phyloP scores from a whole-genome alignment of 2,888 invertebrate species.

The Homarus gammarus region DNA sequence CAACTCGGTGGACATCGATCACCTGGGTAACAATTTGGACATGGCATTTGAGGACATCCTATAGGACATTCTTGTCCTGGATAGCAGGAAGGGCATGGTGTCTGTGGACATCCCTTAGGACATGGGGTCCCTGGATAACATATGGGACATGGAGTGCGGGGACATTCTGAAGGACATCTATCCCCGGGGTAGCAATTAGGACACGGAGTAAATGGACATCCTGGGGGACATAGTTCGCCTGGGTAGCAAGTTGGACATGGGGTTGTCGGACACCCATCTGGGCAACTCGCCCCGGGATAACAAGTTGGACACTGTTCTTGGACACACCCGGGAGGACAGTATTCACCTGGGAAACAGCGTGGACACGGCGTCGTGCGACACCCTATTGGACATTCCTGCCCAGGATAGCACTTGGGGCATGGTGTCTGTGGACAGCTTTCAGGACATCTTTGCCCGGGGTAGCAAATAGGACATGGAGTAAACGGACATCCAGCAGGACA shows the following conservation, averaged over 20 bases:
- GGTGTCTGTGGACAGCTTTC: constrained; percentile 10
- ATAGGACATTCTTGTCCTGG: constrained; percentile 30
- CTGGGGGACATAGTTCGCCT: neutral
- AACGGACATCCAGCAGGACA: constrained; percentile 41
- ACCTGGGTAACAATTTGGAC: neutral
- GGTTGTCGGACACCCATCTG: neutral
- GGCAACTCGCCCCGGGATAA: constrained; percentile 13
- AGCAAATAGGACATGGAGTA: constrained; percentile 34
- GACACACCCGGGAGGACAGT: neutral
- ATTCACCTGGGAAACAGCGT: neutral
- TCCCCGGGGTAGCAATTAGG: constrained; percentile 19
- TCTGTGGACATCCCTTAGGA: constrained; percentile 1
- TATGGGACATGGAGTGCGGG: constrained; percentile 6
- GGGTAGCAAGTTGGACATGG: constrained; percentile 7
- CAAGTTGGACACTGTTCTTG: neutral
- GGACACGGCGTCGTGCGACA: constrained; percentile 21
- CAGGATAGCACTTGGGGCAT: constrained; percentile 28
- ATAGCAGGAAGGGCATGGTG: constrained; percentile 31
- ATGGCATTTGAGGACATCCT: constrained; percentile 19
- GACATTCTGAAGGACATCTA: constrained; percentile 12
- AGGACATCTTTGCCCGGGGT: constrained; percentile 16
- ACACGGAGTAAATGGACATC: constrained; percentile 14
- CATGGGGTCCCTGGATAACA: constrained; percentile 17
- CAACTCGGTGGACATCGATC: constrained; percentile 9
- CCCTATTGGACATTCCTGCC: constrained; percentile 4